A percentile compares a stretch with the other conserved stretches of the same genome.
phyloP scores from a whole-genome alignment of 2,888 invertebrate genomes.

The Trachelus stipa region DNA sequence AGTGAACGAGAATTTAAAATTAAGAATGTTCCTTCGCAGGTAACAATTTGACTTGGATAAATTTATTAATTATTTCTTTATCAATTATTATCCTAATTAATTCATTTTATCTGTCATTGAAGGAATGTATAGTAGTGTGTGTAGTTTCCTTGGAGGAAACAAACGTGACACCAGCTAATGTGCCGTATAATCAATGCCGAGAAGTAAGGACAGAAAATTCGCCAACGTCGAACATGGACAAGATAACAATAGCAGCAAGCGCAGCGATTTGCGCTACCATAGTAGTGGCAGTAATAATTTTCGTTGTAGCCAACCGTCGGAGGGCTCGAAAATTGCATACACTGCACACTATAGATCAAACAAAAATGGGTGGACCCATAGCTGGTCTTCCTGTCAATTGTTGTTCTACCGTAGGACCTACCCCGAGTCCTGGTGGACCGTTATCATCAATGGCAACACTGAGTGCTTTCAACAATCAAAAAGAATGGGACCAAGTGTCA shows the following conservation, averaged over 20 bases:
- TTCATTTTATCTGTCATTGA: constrained; percentile 45
- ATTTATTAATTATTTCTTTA: neutral
- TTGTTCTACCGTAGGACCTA: constrained; percentile 78
- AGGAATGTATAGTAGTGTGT: constrained; percentile 95
- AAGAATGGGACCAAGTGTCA: constrained; percentile 91
- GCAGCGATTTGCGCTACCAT: constrained; percentile 94
- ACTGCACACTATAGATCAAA: constrained; percentile 73
- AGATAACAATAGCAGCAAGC: constrained; percentile 93
- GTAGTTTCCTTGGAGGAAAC: constrained; percentile 91
- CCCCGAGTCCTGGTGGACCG: constrained; percentile 83
- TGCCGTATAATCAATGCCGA: constrained; percentile 87
- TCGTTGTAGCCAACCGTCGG: constrained; percentile 86
- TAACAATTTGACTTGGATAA: constrained; percentile 56
- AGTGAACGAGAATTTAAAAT: constrained; percentile 93
- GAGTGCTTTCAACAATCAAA: constrained; percentile 86
- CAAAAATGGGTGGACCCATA: constrained; percentile 76
- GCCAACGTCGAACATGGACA: constrained; percentile 91
- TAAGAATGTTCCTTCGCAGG: constrained; percentile 91
- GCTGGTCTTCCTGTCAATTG: constrained; percentile 84
- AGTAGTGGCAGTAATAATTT: constrained; percentile 89
- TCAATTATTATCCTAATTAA: neutral
- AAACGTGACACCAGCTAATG: constrained; percentile 87
- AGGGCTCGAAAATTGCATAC: constrained; percentile 82
- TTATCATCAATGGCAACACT: constrained; percentile 85
- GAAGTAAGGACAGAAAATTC: constrained; percentile 89